Percentiles rank a stretch among this genome's conserved stretches.
phyloP scores from a whole-genome alignment of 23 tunicate genomes.

The Ascidia mentula region DNA sequence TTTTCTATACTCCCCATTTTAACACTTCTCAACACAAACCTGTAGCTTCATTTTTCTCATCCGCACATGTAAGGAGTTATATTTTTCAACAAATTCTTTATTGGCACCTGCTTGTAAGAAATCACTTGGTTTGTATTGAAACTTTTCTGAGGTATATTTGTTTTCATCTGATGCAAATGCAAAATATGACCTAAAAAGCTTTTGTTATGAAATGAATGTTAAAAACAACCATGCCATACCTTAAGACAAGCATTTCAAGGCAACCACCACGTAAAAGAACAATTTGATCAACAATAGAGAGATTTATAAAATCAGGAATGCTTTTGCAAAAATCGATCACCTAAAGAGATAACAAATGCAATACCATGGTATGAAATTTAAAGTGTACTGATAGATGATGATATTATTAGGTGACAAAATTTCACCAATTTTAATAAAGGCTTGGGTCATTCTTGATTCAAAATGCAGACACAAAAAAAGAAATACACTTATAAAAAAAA shows the following conservation, averaged over 20 bases:
- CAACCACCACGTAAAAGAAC: conserved; percentile 87
- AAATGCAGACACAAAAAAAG: neutral
- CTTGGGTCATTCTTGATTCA: too few relatives aligned
- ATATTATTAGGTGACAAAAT: too few relatives aligned
- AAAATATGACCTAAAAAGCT: conserved; percentile 66
- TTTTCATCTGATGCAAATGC: conserved; percentile 80
- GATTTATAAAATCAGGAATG: conserved; percentile 73
- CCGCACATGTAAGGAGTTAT: conserved; percentile 64
- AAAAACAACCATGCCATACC: conserved; percentile 2
- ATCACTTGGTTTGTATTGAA: conserved; percentile 82
- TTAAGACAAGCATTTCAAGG: conserved; percentile 83
- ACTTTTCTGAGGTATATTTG: conserved; percentile 89
- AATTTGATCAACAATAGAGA: conserved; percentile 79
- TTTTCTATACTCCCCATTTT: too few relatives aligned
- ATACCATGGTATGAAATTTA: too few relatives aligned
- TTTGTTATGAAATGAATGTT: neutral
- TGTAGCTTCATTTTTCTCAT: conserved; percentile 82
- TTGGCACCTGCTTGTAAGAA: conserved; percentile 87
- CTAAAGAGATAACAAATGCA: too few relatives aligned
- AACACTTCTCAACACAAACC: too few relatives aligned
- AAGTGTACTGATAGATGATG: too few relatives aligned
- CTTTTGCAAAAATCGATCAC: conserved; percentile 91
- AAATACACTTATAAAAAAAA: neutral
- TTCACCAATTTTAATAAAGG: too few relatives aligned
- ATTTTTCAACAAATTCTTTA: conserved; percentile 74